Base-by-base conservation (phyloP, 2,888 invertebrate genomes). In the Orthosia incerta region DNA sequence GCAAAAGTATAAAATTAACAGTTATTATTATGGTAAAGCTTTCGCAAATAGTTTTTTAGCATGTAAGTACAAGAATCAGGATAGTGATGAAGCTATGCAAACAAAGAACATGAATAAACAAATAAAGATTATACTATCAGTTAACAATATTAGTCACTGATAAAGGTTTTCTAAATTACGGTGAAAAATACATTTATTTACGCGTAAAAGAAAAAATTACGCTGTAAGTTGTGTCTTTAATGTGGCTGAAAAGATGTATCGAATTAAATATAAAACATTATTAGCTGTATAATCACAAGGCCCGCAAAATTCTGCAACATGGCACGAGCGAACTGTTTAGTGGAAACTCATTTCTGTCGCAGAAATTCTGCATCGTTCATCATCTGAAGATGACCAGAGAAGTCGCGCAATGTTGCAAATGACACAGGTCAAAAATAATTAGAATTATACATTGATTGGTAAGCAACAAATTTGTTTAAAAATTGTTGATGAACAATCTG, bases 81-180 rank as follows among this genome's bases (percentile, higher is more conserved):
- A 60, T 20, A 50, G 16, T 23, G 23, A 57, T 62, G 48, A 60
- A 60, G 23, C n/a, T 18, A 67, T 48, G 39, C 26, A 60, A 75
- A 75, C 45, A 75, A 68, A 60, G 59, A 74, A 39, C 53, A 31
- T 15, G 13, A 23, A 39, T 39, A 46, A 53, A 76, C n/a, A 67
- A 75, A 75, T 64, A 64, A 76, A 67, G 50, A 76, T 68, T 50
- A 20, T n/a, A 46, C 13, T 74, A 68, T 76, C 59, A 60, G 23
- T 77, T 48, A 77, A 50, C 39, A 46, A 31, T 67, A 39, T 31
- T 66, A 57, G 46, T 51, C 57, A 77, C 77, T 23, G 57, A 51
- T 72, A 74, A 50, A 56, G 50, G 15, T 12, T 20, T 56, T n/a
- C 23, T 48, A 26, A 64, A 66, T 50, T 26, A 66, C 56, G 18